Conservation (phyloP, 1,140 invertebrate species). For the Drosophila ogumai region DNA sequence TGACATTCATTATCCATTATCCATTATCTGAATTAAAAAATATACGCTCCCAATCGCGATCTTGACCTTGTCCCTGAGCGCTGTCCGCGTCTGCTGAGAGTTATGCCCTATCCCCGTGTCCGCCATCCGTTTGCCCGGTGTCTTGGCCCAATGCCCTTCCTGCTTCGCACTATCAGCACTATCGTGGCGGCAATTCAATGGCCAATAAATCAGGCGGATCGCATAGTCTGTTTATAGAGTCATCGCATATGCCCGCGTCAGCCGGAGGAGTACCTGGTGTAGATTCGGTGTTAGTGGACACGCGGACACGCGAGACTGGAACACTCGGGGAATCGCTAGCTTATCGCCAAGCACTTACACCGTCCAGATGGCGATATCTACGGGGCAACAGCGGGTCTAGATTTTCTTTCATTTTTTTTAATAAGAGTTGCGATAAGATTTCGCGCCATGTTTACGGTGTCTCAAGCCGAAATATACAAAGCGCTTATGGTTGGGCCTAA, state of each 20-base stretch:
- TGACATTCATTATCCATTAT: not conserved
- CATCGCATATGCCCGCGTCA: not conserved
- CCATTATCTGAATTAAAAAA: not conserved
- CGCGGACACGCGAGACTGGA: not conserved
- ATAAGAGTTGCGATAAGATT: slow-evolving; percentile 31
- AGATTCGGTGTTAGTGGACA: slow-evolving; percentile 4
- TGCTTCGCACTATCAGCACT: slow-evolving; percentile 32
- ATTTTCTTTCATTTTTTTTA: slow-evolving; percentile 11
- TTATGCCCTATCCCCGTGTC: not conserved
- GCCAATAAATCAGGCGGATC: slow-evolving; percentile 63
- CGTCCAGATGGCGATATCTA: slow-evolving; percentile 24
- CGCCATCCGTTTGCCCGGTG: slow-evolving; percentile 1
- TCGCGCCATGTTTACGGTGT: slow-evolving; percentile 3
- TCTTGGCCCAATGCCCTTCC: slow-evolving; percentile 51
- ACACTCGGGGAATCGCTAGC: slow-evolving; percentile 20
- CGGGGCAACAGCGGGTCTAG: slow-evolving; percentile 11
- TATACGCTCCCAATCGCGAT: no score
- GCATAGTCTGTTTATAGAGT: slow-evolving; percentile 13
- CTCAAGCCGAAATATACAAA: slow-evolving; percentile 11
- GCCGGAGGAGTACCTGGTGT: slow-evolving; percentile 3
- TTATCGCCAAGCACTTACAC: slow-evolving; percentile 40
- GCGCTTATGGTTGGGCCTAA: slow-evolving; percentile 1
- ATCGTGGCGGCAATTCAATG: slow-evolving; percentile 46
- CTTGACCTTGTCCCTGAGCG: slow-evolving; percentile 31
- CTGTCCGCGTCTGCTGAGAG: not conserved